These are phyloP conservation scores for Schizotus pectinicornis DNA, from an alignment of 2,888 invertebrate genomes.

Conservation along the genomic window DNA sequence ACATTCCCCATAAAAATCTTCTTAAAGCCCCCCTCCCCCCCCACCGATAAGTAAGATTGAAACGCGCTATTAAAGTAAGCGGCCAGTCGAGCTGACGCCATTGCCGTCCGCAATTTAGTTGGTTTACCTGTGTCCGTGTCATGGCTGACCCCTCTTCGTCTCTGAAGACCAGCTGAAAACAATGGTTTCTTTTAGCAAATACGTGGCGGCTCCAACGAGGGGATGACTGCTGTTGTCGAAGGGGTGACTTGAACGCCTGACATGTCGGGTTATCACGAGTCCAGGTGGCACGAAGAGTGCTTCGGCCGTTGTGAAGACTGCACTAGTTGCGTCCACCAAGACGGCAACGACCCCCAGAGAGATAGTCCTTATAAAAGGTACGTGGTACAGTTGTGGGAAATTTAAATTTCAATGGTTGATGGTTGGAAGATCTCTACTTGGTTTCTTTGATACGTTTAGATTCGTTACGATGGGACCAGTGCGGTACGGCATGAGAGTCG, in stretches of 20 bases:
- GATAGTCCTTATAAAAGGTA: slow-evolving; percentile 50
- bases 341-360: slow-evolving; percentile 41
- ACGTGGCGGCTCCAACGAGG: no score
- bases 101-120: slow-evolving; percentile 24
- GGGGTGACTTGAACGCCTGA: slow-evolving; percentile 38
- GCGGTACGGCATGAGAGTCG: slow-evolving; percentile 73
- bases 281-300: slow-evolving; percentile 55
- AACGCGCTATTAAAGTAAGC: slow-evolving; percentile 35
- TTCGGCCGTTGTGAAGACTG: slow-evolving; percentile 53
- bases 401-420: no score
- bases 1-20: not conserved
- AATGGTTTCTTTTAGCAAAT: not conserved
- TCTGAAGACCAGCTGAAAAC: not conserved
- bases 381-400: slow-evolving; percentile 10
- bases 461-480: slow-evolving; percentile 66
- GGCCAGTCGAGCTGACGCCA: slow-evolving; percentile 37
- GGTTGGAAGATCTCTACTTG: no score
- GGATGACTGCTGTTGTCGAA: slow-evolving; percentile 37
- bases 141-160: slow-evolving; percentile 34
- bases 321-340: slow-evolving; percentile 41
- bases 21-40: slow-evolving; percentile 9
- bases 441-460: slow-evolving; percentile 26
- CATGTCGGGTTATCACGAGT: slow-evolving; percentile 45
- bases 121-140: slow-evolving; percentile 36
- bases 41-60: slow-evolving; percentile 23